Percentiles rank a stretch among this genome's conserved stretches.
These are phyloP conservation scores for Xiphophorus maculatus DNA, from an alignment of 2,113 vertebrate genomes.

Conservation along the genomic window DNA sequence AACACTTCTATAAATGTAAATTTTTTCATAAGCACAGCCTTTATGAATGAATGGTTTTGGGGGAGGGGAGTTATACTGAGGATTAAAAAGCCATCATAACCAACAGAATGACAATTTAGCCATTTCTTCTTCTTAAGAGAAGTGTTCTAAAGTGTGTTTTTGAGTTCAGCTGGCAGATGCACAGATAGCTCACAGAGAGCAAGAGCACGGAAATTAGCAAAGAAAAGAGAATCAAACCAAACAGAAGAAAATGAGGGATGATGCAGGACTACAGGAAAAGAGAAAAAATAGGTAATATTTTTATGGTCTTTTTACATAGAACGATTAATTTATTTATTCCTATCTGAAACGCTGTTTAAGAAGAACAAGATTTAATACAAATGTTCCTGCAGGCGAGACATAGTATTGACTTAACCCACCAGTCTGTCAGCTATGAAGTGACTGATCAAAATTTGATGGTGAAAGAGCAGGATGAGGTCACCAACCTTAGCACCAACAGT, in stretches of 20 bases:
- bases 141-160: no score
- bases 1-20: not conserved
- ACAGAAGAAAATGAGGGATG: constrained; percentile 5
- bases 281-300: not conserved
- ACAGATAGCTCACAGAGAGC: no score
- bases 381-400: constrained; percentile 57
- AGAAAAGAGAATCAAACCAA: not conserved
- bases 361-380: constrained; percentile 43
- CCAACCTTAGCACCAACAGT: constrained; percentile 43
- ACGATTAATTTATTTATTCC: not conserved
- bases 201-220: no score
- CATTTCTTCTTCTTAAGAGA: no score
- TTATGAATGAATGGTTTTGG: not conserved
- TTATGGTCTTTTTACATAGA: not conserved
- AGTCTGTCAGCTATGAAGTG: constrained; percentile 53
- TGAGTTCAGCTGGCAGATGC: no score
- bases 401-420: constrained; percentile 45
- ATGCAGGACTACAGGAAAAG: not conserved
- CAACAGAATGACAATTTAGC: no score
- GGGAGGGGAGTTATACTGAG: no score
- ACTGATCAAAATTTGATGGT: constrained; percentile 56
- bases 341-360: constrained; percentile 6
- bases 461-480: constrained; percentile 52
- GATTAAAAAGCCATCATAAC: no score
- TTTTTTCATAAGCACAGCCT: not conserved